Percentiles rank a stretch among this genome's conserved stretches.
Conservation (phyloP, 2,113 vertebrate genomes). For the Leptodactylus fuscus region DNA sequence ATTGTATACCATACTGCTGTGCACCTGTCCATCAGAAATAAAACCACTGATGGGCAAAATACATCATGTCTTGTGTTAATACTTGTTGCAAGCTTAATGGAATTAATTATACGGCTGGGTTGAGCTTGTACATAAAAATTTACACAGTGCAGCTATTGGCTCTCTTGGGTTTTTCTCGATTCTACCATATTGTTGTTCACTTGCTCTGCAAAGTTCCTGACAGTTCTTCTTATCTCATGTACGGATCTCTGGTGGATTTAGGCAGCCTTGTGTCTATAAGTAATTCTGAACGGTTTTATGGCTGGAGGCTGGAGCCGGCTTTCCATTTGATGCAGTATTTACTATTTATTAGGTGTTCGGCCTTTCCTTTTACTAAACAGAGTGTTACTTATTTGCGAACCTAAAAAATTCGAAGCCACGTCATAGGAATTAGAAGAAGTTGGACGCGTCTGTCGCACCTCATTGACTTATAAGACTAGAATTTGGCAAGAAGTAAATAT, state of each 20-base stretch:
- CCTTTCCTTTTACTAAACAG: background rate
- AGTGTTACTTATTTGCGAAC: constrained; percentile 15
- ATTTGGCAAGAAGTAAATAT: constrained; percentile 14
- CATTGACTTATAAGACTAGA: background rate
- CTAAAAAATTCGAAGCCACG: constrained; percentile 7
- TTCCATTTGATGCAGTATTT: constrained; percentile 27
- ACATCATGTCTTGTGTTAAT: background rate
- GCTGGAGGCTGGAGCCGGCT: constrained; percentile 1
- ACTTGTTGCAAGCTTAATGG: background rate
- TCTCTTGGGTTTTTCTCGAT: background rate
- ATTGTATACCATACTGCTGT: background rate
- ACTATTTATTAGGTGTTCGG: constrained; percentile 17
- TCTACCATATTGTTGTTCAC: background rate
- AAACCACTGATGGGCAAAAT: background rate
- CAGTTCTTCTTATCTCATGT: background rate
- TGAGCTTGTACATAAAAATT: constrained; percentile 4
- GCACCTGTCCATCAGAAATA: background rate
- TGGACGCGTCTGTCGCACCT: background rate
- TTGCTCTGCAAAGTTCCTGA: background rate
- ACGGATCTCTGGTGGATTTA: background rate
- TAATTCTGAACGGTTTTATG: background rate
- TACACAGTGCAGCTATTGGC: background rate
- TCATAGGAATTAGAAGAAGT: background rate
- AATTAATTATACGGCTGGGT: background rate
- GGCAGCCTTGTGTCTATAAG: background rate